Base-by-base conservation (phyloP, 2,888 invertebrate genomes). In the Didymodactylos carnosus region DNA sequence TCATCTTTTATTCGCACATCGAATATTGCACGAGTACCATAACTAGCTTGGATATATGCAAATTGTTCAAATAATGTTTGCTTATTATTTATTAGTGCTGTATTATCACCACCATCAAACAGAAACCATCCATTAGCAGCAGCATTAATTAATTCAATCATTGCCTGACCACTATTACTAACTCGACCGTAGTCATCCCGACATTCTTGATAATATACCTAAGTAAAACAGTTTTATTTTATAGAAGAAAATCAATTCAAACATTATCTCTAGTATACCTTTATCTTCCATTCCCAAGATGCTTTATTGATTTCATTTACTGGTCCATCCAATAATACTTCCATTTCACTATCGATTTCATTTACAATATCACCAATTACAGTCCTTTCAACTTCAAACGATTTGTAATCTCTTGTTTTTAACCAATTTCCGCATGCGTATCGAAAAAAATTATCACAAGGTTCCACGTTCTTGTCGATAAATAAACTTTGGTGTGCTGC, bases 391-490 rank as follows among this genome's bases (percentile, higher is more conserved):
- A 83, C 82, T 72, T 82, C 80, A 70, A 84, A 84, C 27, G 81
- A 79, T 1, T 86, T 86, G 62, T 85, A 79, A 2, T 82, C 80
- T 77, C 85, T 81, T 14, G 80, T 80, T 27, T 80, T 78, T 27
- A 85, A 78, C 86, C 86, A 87, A 39, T 84, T 83, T 2, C 86
- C 86, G 77, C 87, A 87, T 3, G 86, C 82, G 79, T 84, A 86
- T 39, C 81, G 80, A 83, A 85, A 84, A 78, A 86, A 85, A 78
- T 86, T 82, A 14, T 83, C 81, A 79, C 88, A 88, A 3, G 86
- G 86, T 49, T 81, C 77, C 0, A 78, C 77, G 3, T 77, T 77
- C 11, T 51, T 73, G 76, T 82, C 81, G 75, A 80, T 77, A 43
- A 77, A 77, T 3, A 76, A 75, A 35, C 79, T 75, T 4, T 78